These are phyloP conservation scores for Pyrocephalus nanus DNA, from an alignment of 2,797 vertebrate genomes.

Conservation along the genomic window DNA sequence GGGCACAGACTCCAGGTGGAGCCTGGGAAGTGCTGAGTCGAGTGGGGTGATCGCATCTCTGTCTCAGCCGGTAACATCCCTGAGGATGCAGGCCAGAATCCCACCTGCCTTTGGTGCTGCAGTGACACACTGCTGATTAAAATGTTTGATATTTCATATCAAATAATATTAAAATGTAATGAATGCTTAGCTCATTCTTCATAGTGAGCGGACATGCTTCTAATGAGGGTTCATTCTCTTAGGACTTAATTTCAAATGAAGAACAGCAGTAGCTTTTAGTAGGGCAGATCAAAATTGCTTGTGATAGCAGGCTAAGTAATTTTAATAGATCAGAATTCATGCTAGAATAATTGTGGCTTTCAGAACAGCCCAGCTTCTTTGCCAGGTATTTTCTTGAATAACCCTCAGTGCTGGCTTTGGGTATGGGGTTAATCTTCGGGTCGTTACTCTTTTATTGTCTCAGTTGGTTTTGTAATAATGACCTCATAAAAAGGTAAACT, in stretches of 20 bases:
- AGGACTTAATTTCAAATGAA: neutral
- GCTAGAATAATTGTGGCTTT: neutral
- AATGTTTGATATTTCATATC: neutral
- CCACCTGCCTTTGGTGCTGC: neutral
- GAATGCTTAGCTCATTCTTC: neutral
- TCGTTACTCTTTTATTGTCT: neutral
- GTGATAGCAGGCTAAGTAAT: neutral
- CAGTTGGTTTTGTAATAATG: neutral
- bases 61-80: neutral
- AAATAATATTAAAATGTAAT: neutral
- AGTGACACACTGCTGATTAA: neutral
- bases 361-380: neutral
- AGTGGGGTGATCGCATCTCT: neutral
- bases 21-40: accelerated
- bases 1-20: neutral
- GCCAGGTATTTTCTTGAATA: neutral
- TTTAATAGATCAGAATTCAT: neutral
- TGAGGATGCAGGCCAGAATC: neutral
- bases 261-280: neutral
- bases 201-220: neutral
- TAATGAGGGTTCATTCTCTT: neutral
- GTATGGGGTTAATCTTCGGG: neutral
- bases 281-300: neutral
- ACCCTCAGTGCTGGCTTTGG: neutral
- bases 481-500: neutral